Conservation (phyloP, 2,888 invertebrate genomes). For the Eudemis profundana region DNA sequence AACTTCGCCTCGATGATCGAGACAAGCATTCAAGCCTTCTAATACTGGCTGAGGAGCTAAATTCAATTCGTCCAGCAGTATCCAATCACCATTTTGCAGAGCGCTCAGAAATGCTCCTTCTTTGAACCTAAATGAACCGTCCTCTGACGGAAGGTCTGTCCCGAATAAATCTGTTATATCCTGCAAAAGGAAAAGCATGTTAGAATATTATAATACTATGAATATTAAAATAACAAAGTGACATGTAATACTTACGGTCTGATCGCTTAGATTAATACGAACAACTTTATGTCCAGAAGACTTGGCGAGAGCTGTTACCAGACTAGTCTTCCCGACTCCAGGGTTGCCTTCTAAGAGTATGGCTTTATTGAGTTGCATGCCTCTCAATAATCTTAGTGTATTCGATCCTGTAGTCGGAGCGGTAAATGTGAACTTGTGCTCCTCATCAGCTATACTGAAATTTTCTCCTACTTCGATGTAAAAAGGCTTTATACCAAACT, state of each 20-base stretch:
- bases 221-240: constrained; percentile 48
- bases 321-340: constrained; percentile 98
- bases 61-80: constrained; percentile 98
- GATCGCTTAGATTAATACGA: constrained; percentile 98
- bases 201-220: neutral
- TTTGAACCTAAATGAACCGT: constrained; percentile 97
- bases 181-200: constrained; percentile 66
- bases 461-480: constrained; percentile 86
- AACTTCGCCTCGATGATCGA: constrained; percentile 98
- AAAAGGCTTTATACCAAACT: constrained; percentile 93
- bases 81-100: constrained; percentile 97
- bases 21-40: constrained; percentile 98
- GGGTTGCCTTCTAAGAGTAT: constrained; percentile 98
- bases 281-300: constrained; percentile 93
- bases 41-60: constrained; percentile 99
- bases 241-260: constrained; percentile 89
- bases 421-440: constrained; percentile 88
- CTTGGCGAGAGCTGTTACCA: constrained; percentile 95
- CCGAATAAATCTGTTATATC: constrained; percentile 99
- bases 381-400: constrained; percentile 93
- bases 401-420: constrained; percentile 93
- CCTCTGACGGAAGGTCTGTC: constrained; percentile 97
- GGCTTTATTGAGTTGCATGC: constrained; percentile 95
- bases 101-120: constrained; percentile 98
- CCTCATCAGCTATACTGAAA: constrained; percentile 52